Conservation (phyloP, 2,113 vertebrate genomes). For the Meriones unguiculatus region DNA sequence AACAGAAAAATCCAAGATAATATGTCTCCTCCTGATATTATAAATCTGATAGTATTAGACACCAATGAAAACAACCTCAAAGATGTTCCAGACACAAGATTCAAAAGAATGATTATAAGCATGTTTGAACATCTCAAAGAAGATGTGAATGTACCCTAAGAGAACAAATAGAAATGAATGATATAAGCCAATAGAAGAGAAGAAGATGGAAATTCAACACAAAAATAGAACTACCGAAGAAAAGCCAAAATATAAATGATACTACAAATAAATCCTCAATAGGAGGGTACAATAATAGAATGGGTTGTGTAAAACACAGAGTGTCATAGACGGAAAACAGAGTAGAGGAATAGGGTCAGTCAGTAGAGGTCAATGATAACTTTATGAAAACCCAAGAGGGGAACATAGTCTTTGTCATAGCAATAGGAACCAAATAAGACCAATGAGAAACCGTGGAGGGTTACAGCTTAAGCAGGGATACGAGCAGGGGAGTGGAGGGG, state of each 20-base stretch:
- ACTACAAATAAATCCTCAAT: not conserved
- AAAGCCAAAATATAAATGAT: not conserved
- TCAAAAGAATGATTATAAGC: not conserved
- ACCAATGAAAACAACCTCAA: not conserved
- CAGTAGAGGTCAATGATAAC: not conserved
- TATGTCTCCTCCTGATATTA: not conserved
- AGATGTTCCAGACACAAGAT: not conserved
- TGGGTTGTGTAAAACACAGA: not conserved
- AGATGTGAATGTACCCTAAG: not conserved
- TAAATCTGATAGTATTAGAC: not conserved
- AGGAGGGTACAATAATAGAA: not conserved
- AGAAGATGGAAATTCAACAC: not conserved
- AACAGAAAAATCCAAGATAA: not conserved
- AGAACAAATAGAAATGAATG: not conserved
- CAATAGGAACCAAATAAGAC: not conserved
- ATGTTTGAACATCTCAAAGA: not conserved
- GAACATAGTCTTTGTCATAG: not conserved
- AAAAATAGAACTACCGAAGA: not conserved
- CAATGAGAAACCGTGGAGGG: too few species aligned
- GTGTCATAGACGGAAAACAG: not conserved
- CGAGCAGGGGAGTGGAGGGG: not conserved
- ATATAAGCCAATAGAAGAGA: not conserved
- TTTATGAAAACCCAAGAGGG: too few species aligned
- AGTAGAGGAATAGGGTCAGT: not conserved
- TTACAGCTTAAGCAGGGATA: not conserved